These are phyloP conservation scores for Sebastes melanostomus DNA, from an alignment of 2,797 vertebrate species.

Conservation along the genomic window DNA sequence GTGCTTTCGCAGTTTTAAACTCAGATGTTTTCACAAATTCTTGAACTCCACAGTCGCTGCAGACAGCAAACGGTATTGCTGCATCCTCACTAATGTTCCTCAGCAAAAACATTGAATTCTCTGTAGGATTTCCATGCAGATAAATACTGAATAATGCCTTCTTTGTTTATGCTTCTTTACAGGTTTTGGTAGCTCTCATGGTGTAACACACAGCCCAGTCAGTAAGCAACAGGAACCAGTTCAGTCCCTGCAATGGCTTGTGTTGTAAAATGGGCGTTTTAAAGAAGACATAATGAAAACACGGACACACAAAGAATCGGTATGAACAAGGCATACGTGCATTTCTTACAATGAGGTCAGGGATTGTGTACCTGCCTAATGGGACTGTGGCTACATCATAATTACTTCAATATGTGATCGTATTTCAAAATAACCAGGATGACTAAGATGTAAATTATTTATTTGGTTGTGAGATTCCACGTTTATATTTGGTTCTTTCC, in stretches of 20 bases:
- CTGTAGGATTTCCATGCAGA: slow-evolving; percentile 19
- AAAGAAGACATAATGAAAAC: slow-evolving; percentile 84
- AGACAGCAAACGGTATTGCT: not conserved
- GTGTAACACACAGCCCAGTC: slow-evolving; percentile 48
- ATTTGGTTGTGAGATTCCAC: slow-evolving; percentile 28
- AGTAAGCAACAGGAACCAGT: slow-evolving; percentile 60
- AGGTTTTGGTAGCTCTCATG: slow-evolving; percentile 66
- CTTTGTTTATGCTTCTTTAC: slow-evolving; percentile 66
- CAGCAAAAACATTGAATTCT: slow-evolving; percentile 21
- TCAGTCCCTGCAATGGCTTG: slow-evolving; percentile 69
- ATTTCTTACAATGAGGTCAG: slow-evolving; percentile 22
- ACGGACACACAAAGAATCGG: slow-evolving; percentile 87
- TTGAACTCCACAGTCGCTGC: not conserved
- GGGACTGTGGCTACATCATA: slow-evolving; percentile 3
- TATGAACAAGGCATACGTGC: slow-evolving; percentile 60
- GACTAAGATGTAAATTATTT: slow-evolving; percentile 31
- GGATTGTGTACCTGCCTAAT: slow-evolving; percentile 31
- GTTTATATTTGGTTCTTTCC: slow-evolving; percentile 19
- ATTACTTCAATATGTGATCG: slow-evolving; percentile 39
- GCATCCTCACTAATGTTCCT: not conserved
- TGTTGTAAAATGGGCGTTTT: slow-evolving; percentile 78
- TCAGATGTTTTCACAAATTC: slow-evolving; percentile 46
- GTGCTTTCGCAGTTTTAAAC: slow-evolving; percentile 49
- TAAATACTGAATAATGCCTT: slow-evolving; percentile 38
- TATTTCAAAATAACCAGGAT: slow-evolving; percentile 28